Conservation (phyloP, 35 echinoderm and acorn worm species). For the Chiridota heheva region DNA sequence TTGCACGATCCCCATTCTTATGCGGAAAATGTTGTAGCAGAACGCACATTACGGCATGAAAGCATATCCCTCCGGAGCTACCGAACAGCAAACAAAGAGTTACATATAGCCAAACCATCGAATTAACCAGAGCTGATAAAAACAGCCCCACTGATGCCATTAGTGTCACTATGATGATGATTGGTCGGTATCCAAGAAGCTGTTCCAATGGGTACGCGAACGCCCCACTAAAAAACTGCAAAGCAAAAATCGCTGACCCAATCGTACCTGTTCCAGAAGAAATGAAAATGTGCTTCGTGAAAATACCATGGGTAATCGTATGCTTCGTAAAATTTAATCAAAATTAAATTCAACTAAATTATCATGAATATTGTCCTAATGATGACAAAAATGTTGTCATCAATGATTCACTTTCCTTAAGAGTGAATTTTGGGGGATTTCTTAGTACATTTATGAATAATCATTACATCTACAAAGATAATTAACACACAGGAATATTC, state of each 20-base stretch:
- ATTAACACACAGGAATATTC: no score
- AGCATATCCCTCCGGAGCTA: conserved; percentile 10
- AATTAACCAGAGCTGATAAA: conserved; percentile 8
- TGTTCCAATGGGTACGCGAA: conserved; percentile 28
- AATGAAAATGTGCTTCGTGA: no score
- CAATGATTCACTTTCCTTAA: no score
- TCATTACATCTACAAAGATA: no score
- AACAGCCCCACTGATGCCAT: background rate
- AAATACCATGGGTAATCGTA: no score
- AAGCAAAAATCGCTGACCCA: conserved; percentile 2
- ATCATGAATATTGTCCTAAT: no score
- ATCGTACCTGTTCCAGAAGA: conserved; percentile 44
- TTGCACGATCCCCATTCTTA: conserved; percentile 16
- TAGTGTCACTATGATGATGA: conserved; percentile 9
- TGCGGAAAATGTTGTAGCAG: conserved; percentile 41
- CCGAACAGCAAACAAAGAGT: conserved; percentile 13
- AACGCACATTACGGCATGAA: conserved; percentile 27
- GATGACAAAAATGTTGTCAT: no score
- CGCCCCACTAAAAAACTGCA: conserved; percentile 30
- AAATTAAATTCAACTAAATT: no score
- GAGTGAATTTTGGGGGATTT: no score
- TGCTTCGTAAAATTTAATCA: no score
- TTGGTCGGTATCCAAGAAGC: conserved; percentile 13
- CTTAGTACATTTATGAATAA: no score
- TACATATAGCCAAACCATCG: background rate